Percentiles rank a stretch among this genome's conserved stretches.
These are phyloP conservation scores for Gila orcuttii DNA, from an alignment of 2,113 vertebrate species.

Conservation along the genomic window DNA sequence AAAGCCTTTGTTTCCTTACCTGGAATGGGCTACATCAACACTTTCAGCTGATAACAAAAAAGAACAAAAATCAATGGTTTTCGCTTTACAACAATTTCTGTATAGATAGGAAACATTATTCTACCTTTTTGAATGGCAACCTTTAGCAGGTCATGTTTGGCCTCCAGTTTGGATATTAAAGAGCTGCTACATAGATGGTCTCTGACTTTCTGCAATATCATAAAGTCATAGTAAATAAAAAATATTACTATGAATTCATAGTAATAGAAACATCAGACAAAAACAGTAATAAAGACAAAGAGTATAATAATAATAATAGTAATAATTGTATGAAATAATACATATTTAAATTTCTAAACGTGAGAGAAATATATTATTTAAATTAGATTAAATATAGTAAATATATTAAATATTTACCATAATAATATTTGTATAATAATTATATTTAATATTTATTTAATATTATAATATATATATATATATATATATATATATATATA, in stretches of 20 bases:
- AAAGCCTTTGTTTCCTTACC: constrained; percentile 39
- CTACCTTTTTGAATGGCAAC: constrained; percentile 86
- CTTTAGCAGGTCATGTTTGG: constrained; percentile 83
- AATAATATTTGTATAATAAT: no score
- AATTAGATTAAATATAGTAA: no score
- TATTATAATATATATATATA: no score
- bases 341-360: no score
- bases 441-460: no score
- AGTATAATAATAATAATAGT: neutral
- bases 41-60: constrained; percentile 51
- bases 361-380: no score
- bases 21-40: constrained; percentile 52
- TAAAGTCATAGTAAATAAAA: constrained; percentile 6
- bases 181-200: constrained; percentile 77
- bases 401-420: no score
- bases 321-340: no score
- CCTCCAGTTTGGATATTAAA: constrained; percentile 80
- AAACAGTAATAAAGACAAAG: neutral
- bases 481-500: no score
- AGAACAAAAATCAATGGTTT: neutral
- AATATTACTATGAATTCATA: constrained; percentile 5
- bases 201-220: constrained; percentile 76
- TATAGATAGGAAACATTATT: neutral
- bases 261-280: neutral
- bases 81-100: neutral